Evolutionary conservation across 2,888 invertebrate species (phyloP), one percentile per base, ranked within the genome.

Genomic region (Lochmaea capreae): DNA sequence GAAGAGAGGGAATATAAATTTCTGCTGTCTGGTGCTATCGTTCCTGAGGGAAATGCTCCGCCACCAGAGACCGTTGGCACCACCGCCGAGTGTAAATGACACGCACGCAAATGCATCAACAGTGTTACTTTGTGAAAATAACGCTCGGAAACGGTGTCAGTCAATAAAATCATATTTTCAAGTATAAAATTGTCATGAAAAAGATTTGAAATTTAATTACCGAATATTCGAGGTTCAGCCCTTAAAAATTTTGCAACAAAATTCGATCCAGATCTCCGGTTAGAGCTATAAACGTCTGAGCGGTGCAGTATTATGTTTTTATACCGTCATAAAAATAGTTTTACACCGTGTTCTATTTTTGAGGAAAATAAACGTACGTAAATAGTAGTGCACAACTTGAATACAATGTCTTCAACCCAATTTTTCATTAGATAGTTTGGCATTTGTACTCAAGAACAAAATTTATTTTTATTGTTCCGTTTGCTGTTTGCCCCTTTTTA

Each of bases 381-480:
- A 68, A 68, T 61, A 26, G 22, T 61, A 61, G 39, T 42, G 39
- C 42, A 16, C 12, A 42, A 52, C 52, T 52, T 54, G 49, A 52
- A 61, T 68, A 68, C 68, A 68, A 68, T 68, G 68, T 68, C 68
- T 68, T 68, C 49, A 68, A 68, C 49, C 59, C n/a, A 49, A 67
- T 65, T 65, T 49, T 49, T 49, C 14, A 8, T 49, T 49, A 12
- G 49, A 49, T n/a, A 5, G 49, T 49, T 49, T 49, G 49, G 33
- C 33, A 33, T 49, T 49, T n/a, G 14, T 49, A n/a, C 49, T 49
- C n/a, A n/a, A 49, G n/a, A n/a, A n/a, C n/a, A n/a, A 14, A 14
- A 14, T 49, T 49, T 14, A 49, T 49, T 49, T 9, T 39, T 39
- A 39, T 39, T 39, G 9, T 49, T 49, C 14, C 14, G 49, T 6